phyloP scores from a whole-genome alignment of 1,140 invertebrate species.

The Armadillidium nasatum region DNA sequence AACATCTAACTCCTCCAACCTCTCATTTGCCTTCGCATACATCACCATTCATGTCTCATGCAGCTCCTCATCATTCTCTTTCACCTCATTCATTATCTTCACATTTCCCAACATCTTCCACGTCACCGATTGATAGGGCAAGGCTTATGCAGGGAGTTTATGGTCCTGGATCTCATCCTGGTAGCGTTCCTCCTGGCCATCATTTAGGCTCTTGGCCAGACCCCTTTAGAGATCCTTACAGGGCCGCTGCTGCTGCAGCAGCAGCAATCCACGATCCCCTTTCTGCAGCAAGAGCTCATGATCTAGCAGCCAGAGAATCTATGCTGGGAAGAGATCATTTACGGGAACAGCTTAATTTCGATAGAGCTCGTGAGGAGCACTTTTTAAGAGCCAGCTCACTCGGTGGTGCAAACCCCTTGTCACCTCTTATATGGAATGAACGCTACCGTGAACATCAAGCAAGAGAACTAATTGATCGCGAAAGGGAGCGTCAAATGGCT shows the following conservation, averaged over 20 bases:
- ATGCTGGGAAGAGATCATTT: not conserved
- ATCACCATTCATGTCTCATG: not conserved
- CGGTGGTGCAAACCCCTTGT: slow-evolving; percentile 19
- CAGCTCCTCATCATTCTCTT: not conserved
- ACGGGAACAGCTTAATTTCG: too few species aligned
- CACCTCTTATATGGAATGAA: slow-evolving; percentile 16
- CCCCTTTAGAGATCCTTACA: slow-evolving; percentile 29
- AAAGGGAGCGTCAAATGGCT: slow-evolving; percentile 28
- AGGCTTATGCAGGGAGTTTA: slow-evolving; percentile 23
- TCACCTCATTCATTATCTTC: slow-evolving; percentile 22
- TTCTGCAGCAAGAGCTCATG: not conserved
- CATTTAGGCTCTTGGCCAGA: slow-evolving; percentile 14
- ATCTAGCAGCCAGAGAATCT: not conserved
- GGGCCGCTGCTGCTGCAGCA: slow-evolving; percentile 25
- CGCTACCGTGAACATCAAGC: slow-evolving; percentile 27
- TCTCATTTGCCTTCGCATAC: not conserved
- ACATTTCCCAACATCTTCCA: slow-evolving; percentile 14
- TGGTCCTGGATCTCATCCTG: not conserved
- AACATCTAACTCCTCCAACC: not conserved
- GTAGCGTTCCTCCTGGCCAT: not conserved
- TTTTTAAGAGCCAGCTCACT: slow-evolving; percentile 18
- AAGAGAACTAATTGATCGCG: slow-evolving; percentile 23
- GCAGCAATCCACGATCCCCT: slow-evolving; percentile 22
- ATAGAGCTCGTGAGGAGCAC: slow-evolving; percentile 18
- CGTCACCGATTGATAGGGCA: slow-evolving; percentile 19